Percentiles rank a stretch among this genome's conserved stretches.
phyloP scores from a whole-genome alignment of 2,888 invertebrate species.

The Leptinotarsa haldemani region DNA sequence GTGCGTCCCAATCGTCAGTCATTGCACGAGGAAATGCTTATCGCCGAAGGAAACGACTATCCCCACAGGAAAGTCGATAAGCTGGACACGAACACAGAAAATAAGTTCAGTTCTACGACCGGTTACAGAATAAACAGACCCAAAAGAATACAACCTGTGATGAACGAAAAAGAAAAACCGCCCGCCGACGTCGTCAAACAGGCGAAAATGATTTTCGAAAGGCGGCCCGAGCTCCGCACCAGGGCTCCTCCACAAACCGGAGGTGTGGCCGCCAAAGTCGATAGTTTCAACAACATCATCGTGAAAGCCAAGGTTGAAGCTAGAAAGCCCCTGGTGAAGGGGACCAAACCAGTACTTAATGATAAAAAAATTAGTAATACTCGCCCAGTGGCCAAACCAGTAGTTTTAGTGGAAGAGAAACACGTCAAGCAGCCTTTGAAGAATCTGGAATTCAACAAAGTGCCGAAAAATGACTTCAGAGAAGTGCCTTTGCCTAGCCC shows the following conservation, averaged over 20 bases:
- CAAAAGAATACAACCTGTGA: conserved; percentile 73
- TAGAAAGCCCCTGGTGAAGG: conserved; percentile 62
- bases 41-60: conserved; percentile 59
- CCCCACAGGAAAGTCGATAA: conserved; percentile 48
- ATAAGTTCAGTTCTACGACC: conserved; percentile 48
- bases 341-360: conserved; percentile 66
- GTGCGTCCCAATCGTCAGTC: conserved; percentile 61
- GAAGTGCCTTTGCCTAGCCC: conserved; percentile 56
- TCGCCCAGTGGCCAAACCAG: conserved; percentile 43
- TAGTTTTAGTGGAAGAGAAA: conserved; percentile 44
- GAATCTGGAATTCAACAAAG: conserved; percentile 44
- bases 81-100: conserved; percentile 41
- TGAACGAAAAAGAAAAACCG: conserved; percentile 83
- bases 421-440: conserved; percentile 32
- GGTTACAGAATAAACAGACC: conserved; percentile 66
- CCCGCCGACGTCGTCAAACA: conserved; percentile 91
- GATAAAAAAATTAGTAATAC: conserved; percentile 53
- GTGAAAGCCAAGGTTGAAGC: conserved; percentile 67
- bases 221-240: conserved; percentile 70
- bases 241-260: conserved; percentile 69
- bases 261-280: conserved; percentile 75
- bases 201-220: conserved; percentile 86
- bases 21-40: conserved; percentile 67
- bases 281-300: conserved; percentile 73
- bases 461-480: conserved; percentile 40